phyloP scores from a whole-genome alignment of 2,113 vertebrate genomes.

The Centrocercus urophasianus region DNA sequence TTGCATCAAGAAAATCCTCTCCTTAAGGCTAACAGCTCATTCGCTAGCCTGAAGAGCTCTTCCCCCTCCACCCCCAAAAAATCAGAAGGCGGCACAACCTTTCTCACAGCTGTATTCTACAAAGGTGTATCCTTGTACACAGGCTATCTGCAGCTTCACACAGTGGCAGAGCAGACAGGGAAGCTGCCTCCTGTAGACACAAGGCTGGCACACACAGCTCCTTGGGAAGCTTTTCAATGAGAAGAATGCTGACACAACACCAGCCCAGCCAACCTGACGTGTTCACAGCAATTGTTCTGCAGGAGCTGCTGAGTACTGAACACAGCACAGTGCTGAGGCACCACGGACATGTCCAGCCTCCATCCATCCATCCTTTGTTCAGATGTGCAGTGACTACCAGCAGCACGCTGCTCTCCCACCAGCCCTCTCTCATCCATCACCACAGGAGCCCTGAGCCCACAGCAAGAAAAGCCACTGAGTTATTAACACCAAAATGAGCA shows the following conservation, averaged over 20 bases:
- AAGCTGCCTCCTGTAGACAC: neutral
- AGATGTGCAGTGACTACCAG: neutral
- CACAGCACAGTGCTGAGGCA: neutral
- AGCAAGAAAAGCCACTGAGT: neutral
- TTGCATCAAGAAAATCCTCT: neutral
- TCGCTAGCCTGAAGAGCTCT: neutral
- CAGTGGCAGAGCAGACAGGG: neutral
- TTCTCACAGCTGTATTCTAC: neutral
- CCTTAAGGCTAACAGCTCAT: neutral
- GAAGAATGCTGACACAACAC: neutral
- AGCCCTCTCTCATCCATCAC: neutral
- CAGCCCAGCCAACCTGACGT: neutral
- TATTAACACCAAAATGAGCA: neutral
- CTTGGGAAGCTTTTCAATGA: neutral
- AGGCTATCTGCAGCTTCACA: neutral
- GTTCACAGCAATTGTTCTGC: neutral
- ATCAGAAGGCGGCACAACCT: neutral
- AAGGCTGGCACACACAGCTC: neutral
- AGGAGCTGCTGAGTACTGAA: constrained; percentile 3
- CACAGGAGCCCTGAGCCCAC: neutral
- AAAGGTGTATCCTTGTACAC: neutral
- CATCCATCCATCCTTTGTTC: neutral
- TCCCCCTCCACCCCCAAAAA: neutral
- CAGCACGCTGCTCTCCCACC: neutral
- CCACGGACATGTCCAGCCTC: neutral